phyloP scores from a whole-genome alignment of 2,888 invertebrate genomes.

The Plutella xylostella region DNA sequence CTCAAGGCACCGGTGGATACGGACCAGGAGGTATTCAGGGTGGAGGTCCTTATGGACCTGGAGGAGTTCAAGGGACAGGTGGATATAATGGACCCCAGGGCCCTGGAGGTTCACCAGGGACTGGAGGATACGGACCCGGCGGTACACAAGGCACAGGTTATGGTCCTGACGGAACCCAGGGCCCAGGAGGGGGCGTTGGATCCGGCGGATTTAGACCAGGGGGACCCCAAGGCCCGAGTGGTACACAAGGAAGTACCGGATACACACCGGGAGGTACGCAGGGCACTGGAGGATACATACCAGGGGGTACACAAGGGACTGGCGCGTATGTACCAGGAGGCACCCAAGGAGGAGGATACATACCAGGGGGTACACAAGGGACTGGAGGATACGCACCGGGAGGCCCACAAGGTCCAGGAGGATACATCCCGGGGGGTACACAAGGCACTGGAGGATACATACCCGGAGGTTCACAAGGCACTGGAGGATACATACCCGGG shows the following conservation, averaged over 20 bases:
- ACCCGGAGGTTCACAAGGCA: neutral
- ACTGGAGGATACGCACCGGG: neutral
- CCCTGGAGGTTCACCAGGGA: slow-evolving; percentile 10
- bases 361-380: neutral
- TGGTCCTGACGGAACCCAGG: neutral
- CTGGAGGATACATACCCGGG: neutral
- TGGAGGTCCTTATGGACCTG: neutral
- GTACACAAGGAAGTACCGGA: neutral
- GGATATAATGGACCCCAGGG: slow-evolving; percentile 11
- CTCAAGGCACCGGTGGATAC: slow-evolving; percentile 6
- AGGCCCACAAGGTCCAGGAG: neutral
- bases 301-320: neutral
- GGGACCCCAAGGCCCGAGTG: slow-evolving; percentile 4
- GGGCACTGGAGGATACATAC: neutral
- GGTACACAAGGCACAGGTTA: neutral
- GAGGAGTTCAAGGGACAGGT: slow-evolving; percentile 9
- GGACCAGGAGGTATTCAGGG: slow-evolving; percentile 8
- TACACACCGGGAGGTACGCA: neutral
- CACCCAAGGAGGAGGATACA: neutral
- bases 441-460: neutral
- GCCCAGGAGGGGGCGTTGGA: neutral
- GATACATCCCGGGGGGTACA: neutral
- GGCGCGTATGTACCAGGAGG: neutral
- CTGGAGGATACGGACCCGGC: neutral
- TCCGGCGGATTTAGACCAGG: slow-evolving; percentile 16